Evolutionary conservation across 2,888 invertebrate genomes (phyloP).

Genomic region (Thymelicus lineola): DNA sequence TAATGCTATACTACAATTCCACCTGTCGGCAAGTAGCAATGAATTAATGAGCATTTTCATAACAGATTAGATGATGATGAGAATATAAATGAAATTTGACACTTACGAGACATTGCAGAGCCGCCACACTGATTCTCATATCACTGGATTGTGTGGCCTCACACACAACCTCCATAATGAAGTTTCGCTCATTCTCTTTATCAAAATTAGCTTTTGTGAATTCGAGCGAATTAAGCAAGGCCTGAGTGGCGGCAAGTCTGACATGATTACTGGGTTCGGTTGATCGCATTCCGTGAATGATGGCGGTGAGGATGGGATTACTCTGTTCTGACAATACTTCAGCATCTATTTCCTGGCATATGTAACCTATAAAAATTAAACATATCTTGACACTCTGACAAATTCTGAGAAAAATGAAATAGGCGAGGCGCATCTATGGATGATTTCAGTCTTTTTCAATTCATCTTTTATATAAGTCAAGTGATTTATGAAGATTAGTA

Average conservation of each 20-base stretch:
- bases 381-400: background rate
- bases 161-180: slow-evolving; percentile 99
- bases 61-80: too few species aligned
- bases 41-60: too few species aligned
- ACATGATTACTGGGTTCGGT: slow-evolving; percentile 97
- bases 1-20: too few species aligned
- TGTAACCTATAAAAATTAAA: slow-evolving; percentile 86
- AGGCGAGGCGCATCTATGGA: too few species aligned
- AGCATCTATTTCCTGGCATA: slow-evolving; percentile 98
- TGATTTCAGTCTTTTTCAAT: too few species aligned
- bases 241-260: slow-evolving; percentile 97
- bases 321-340: slow-evolving; percentile 96
- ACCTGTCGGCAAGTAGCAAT: too few species aligned
- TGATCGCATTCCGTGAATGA: slow-evolving; percentile 99
- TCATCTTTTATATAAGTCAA: too few species aligned
- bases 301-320: slow-evolving; percentile 98
- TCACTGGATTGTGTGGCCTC: slow-evolving; percentile 98
- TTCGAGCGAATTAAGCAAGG: slow-evolving; percentile 98
- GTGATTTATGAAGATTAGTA: too few species aligned
- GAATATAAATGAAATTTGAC: slow-evolving; percentile 7
- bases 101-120: slow-evolving; percentile 97
- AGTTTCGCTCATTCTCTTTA: slow-evolving; percentile 98
- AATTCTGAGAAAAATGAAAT: too few species aligned
- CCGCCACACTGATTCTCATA: slow-evolving; percentile 97
- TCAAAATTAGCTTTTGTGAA: slow-evolving; percentile 99